Percentiles rank a stretch among this genome's conserved stretches.
Conservation (phyloP, 2,888 invertebrate species). For the Amiota communis region DNA sequence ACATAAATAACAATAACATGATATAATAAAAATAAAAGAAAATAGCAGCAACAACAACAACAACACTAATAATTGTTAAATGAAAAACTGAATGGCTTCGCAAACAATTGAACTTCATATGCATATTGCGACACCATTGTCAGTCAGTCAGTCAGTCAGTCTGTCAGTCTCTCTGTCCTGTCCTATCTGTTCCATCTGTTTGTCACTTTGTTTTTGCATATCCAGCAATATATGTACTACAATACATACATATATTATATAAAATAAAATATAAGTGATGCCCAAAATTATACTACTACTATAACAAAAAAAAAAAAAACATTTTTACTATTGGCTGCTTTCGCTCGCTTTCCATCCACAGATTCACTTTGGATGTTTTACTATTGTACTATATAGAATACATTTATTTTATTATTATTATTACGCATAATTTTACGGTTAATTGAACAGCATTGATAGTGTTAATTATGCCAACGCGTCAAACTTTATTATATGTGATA, state of each 20-base stretch:
- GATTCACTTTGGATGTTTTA: too few species aligned
- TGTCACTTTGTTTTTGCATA: neutral
- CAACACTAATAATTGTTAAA: neutral
- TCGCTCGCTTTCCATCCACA: too few species aligned
- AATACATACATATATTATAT: too few species aligned
- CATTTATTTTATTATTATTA: neutral
- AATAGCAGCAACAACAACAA: neutral
- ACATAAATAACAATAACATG: slow-evolving; percentile 5
- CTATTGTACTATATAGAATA: too few species aligned
- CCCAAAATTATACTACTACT: slow-evolving; percentile 35
- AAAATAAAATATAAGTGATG: slow-evolving; percentile 41
- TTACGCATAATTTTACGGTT: slow-evolving; percentile 40
- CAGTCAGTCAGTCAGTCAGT: too few species aligned
- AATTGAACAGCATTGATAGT: slow-evolving; percentile 51
- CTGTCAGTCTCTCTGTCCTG: too few species aligned
- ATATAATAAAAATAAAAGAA: slow-evolving; percentile 37
- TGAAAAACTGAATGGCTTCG: slow-evolving; percentile 1
- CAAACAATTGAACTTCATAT: slow-evolving; percentile 10
- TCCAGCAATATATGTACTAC: slow-evolving; percentile 23
- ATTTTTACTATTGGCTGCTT: too few species aligned
- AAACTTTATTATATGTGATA: slow-evolving; percentile 20
- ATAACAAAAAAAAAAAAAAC: too few species aligned
- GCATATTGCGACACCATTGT: neutral
- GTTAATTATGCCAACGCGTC: slow-evolving; percentile 44
- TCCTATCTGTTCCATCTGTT: too few species aligned